A percentile compares a stretch with the other conserved stretches of the same genome.
These are phyloP conservation scores for Alouatta palliata DNA, from an alignment of 2,113 vertebrate genomes.

Conservation along the genomic window DNA sequence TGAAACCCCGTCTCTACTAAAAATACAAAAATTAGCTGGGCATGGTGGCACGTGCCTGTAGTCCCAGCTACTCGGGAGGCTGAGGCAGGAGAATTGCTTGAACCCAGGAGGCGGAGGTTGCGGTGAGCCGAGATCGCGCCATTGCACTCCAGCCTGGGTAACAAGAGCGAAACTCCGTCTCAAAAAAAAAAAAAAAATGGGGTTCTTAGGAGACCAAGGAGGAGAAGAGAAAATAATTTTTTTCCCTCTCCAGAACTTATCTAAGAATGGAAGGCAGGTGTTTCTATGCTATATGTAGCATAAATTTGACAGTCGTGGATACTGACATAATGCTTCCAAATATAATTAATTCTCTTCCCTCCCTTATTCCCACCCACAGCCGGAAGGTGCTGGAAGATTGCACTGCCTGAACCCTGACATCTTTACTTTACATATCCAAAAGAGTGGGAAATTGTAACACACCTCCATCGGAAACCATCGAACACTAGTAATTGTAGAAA, in stretches of 20 bases:
- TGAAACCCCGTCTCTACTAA: too few species aligned
- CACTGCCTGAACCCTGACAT: neutral
- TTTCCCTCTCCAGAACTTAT: neutral
- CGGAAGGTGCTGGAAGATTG: neutral
- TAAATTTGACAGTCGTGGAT: neutral
- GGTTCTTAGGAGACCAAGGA: neutral
- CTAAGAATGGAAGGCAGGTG: neutral
- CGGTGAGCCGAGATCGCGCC: too few species aligned
- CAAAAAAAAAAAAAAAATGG: too few species aligned
- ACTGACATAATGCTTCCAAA: neutral
- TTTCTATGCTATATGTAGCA: neutral
- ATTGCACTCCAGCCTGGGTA: too few species aligned
- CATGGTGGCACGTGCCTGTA: too few species aligned
- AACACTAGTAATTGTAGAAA: neutral
- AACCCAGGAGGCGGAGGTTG: too few species aligned
- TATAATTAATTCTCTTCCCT: neutral
- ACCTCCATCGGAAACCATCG: neutral
- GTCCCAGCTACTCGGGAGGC: too few species aligned
- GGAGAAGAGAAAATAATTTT: neutral
- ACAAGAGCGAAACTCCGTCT: too few species aligned
- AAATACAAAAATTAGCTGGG: too few species aligned
- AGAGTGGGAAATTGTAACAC: neutral
- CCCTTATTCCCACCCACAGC: neutral
- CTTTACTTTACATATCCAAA: neutral
- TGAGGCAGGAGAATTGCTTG: too few species aligned